These are phyloP conservation scores for Babyrousa celebensis DNA, from an alignment of 2,797 vertebrate genomes.

Conservation along the genomic window DNA sequence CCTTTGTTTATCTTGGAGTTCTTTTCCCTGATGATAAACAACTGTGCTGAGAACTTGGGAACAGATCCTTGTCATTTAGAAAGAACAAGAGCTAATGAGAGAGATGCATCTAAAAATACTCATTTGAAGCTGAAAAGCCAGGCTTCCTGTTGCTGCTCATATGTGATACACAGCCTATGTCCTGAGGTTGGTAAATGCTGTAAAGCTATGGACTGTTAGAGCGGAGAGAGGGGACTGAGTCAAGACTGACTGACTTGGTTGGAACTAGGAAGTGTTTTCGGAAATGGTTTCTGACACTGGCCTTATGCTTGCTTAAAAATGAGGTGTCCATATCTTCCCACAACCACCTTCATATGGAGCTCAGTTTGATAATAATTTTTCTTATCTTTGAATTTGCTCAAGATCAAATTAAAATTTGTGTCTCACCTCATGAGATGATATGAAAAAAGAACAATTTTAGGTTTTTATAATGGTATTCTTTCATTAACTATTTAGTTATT, in stretches of 20 bases:
- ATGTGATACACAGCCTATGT: neutral
- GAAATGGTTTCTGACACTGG: neutral
- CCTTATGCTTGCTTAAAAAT: neutral
- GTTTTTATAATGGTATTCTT: neutral
- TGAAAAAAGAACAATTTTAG: neutral
- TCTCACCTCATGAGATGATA: neutral
- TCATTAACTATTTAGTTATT: neutral
- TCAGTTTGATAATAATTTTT: neutral
- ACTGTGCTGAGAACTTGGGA: neutral
- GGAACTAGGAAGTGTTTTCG: neutral
- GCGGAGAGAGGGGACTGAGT: accelerated
- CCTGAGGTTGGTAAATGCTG: neutral
- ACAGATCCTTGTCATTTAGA: neutral
- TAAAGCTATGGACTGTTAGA: neutral
- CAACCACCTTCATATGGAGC: neutral
- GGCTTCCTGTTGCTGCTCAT: neutral
- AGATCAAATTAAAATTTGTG: neutral
- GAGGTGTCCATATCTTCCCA: neutral
- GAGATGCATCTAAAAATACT: neutral
- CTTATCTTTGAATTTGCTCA: neutral
- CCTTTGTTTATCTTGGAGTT: slow-evolving; percentile 24
- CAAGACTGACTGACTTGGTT: neutral
- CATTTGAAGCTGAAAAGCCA: neutral
- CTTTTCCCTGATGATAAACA: slow-evolving; percentile 42
- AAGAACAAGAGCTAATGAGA: neutral